Base-by-base conservation (phyloP, 2,113 vertebrate genomes). In the Spea multiplicata region DNA sequence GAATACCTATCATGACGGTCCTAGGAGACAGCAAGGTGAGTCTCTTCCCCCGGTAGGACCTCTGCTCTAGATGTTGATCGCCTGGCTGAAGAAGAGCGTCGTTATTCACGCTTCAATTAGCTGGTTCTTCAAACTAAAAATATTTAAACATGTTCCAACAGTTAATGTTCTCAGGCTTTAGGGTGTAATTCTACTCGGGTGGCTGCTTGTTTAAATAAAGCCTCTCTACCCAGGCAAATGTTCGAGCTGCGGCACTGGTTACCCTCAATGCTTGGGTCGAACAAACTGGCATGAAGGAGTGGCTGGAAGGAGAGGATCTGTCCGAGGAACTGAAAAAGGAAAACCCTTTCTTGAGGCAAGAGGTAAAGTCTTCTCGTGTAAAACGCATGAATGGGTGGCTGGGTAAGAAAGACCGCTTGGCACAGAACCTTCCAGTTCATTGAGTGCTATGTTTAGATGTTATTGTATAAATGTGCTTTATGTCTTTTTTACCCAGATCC, bases 221-320 rank as follows among this genome's bases (percentile, higher is more conserved):
- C 30, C 83, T 83, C 44, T 87, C 82, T 2, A 5, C 81, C 10
- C 83, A 99, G 97, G 80, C 84, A 66, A 97, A 96, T 0, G 91
- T 99, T 78, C 92, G 97, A 80, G 88, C 92, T 50, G 92, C 95
- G 87, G 97, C 97, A 7, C 57, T 99, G 83, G 84, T 91, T 0
- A 97, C 97, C 4, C 93, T 99, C 75, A 96, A 98, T 78, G 83
- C 90, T 6, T 99, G 97, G 97, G 93, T 95, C 74, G 96, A 98
- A 75, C 97, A 98, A 83, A 99, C 97, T 0, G 96, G 97, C 14
- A 96, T 98, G 95, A 99, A 97, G 85, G 96, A 99, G 16, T 99
- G 97, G 97, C 82, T 99, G 59, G 97, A 99, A 81, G 97, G 97
- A 64, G 97, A 99, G 74, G 97, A 99, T 68, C 82, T 99, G 48